These are phyloP conservation scores for Halichondria panicea DNA, from an alignment of 37 sponge, comb jelly and placozoan genomes.

Conservation along the genomic window DNA sequence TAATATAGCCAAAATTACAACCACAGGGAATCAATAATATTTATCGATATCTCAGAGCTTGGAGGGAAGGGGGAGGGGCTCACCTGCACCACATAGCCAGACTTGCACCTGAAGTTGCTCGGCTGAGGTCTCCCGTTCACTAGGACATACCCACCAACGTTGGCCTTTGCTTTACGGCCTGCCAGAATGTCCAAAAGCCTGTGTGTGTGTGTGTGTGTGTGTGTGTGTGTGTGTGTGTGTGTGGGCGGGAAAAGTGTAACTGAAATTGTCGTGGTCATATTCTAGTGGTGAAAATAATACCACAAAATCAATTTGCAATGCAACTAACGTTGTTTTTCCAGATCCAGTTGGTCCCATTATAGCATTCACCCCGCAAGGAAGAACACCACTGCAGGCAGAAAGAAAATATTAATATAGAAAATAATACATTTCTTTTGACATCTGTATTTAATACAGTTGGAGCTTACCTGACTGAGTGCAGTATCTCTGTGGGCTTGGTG, in stretches of 20 bases:
- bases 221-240: too few relatives aligned
- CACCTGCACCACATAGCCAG: conserved; percentile 74
- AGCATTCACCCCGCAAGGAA: conserved; percentile 51
- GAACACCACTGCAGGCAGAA: conserved; percentile 29
- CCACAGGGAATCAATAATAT: too few relatives aligned
- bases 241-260: neutral
- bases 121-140: conserved; percentile 60
- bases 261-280: neutral
- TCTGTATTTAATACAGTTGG: neutral
- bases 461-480: conserved; percentile 12
- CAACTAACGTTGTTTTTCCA: conserved; percentile 64
- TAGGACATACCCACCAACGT: conserved; percentile 39
- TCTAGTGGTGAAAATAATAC: neutral
- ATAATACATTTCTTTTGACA: neutral
- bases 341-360: conserved; percentile 65
- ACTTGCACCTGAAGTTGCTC: conserved; percentile 50
- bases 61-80: too few relatives aligned
- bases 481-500: neutral
- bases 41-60: too few relatives aligned
- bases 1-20: too few relatives aligned
- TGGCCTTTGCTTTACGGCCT: conserved; percentile 34
- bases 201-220: too few relatives aligned
- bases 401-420: neutral
- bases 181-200: conserved; percentile 76
- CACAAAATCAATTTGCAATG: too few relatives aligned